Evolutionary conservation across 2,888 invertebrate genomes (phyloP).

Genomic region (Mesoligia furuncula): DNA sequence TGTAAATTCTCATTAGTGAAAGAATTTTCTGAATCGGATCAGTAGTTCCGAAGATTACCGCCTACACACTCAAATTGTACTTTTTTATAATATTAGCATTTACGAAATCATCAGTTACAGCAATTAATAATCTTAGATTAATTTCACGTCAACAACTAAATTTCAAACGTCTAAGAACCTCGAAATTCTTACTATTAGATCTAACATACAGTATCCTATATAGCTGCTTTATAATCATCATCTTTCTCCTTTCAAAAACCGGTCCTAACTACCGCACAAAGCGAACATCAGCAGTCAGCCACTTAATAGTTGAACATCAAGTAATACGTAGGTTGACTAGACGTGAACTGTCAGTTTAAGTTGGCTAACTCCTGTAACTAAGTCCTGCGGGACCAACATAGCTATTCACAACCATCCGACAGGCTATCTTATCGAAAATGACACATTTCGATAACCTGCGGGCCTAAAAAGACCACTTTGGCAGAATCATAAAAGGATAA

Average conservation of each 20-base stretch:
- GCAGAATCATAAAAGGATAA: too few relatives aligned
- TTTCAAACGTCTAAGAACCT: not conserved
- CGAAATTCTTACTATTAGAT: not conserved
- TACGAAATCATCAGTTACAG: not conserved
- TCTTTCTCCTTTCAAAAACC: not conserved
- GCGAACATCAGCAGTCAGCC: constrained; percentile 9
- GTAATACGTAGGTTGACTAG: constrained; percentile 34
- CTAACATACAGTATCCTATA: not conserved
- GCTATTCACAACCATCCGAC: too few relatives aligned
- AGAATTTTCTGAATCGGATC: not conserved
- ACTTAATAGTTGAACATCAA: constrained; percentile 30
- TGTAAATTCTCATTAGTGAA: not conserved
- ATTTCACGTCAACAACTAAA: not conserved
- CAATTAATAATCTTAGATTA: not conserved
- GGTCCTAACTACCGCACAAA: not conserved
- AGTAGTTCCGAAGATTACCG: not conserved
- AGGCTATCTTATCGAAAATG: too few relatives aligned
- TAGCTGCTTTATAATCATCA: not conserved
- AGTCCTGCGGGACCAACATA: constrained; percentile 27
- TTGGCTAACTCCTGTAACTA: constrained; percentile 45
- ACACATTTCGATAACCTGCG: too few relatives aligned
- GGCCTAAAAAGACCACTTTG: too few relatives aligned
- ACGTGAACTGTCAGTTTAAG: constrained; percentile 44
- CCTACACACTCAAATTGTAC: not conserved
- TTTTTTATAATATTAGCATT: not conserved